Evolutionary conservation across 2,113 vertebrate species (phyloP), one percentile per base, ranked within the genome.

Genomic region (Haplotaxodon microlepis): DNA sequence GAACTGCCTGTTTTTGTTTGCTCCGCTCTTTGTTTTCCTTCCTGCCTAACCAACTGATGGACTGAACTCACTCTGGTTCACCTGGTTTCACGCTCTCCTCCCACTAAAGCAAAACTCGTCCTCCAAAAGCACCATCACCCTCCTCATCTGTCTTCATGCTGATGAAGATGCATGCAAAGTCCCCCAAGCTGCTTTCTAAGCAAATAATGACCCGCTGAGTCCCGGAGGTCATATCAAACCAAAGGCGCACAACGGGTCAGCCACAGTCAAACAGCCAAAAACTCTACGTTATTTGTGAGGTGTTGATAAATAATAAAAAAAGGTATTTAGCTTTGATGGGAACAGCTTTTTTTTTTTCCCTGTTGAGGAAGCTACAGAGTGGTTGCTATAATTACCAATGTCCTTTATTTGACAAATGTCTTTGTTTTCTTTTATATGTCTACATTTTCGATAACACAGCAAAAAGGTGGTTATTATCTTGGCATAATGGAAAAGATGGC

Each of bases 111-210:
- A 66, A 83, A 87, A 29, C 31, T 81, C 47, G 82, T 90, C 82
- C 82, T 89, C 81, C 31, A 89, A 90, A 92, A 88, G 84, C 91
- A 92, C 93, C 94, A 95, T 93, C 84, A 89, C 88, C 38, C 83
- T 90, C 91, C 86, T 93, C 94, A 94, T 95, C 87, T 78, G 83
- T 90, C 92, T 94, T 96, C 94, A 95, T 92, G 36, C 14, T 85
- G 86, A 89, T 95, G 95, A 94, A 95, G 95, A 93, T 90, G 90
- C 94, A 95, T 95, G 94, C 92, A 94, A 94, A 95, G 93, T 91
- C 90, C 91, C 91, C 89, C 83, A 87, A 92, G 91, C 91, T 93
- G 92, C 91, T 91, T 94, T 85, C 81, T 34, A 84, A 73, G 71
- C 19, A 42, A 71, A 63, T 16, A 16, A 51, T 56, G 71, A 86